Base-by-base conservation (phyloP, 1,140 invertebrate genomes). In the Mamestra configurata region DNA sequence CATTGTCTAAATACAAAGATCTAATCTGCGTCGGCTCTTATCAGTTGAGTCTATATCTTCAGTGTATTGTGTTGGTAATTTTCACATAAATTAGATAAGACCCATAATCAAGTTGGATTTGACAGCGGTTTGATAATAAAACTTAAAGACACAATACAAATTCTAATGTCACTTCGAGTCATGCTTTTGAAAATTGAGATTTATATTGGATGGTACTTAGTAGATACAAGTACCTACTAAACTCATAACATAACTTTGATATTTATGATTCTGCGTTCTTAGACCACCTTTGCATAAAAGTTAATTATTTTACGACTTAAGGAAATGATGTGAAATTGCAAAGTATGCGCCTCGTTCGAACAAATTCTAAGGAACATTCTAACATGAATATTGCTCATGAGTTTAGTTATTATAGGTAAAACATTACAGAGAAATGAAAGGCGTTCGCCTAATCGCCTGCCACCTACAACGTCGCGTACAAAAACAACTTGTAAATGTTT, bases 1-100 rank as follows among this genome's bases (percentile, higher is more conserved):
- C 68, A 81, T 85, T 83, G 82, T 84, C 84, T 82, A 81, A 84
- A 88, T 90, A 85, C 72, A 86, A 82, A 77, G 64, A 75, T 81
- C 37, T 53, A 51, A 70, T 82, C 77, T 57, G 24, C 57, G 27
- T 68, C 71, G 66, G 43, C 51, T 79, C 78, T 83, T 82, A 86
- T 86, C 78, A 77, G 22, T 35, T 43, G 31, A 77, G 61, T 18
- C 53, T 68, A 80, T 80, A 85, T 79, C 53, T 73, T 79, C 46
- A 24, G 11, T n/a, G 24, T 24, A 37, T 57, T 76, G 57, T 64
- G 57, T 49, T 64, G 73, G 24, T 76, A 46, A 73, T 64, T 64
- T 64, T 40, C 31, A 20, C 59, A 64, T 64, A 64, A 64, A 64
- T 64, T 40, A 64, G 59, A 64, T 64, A 64, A 37, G 10, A 35